phyloP scores from a whole-genome alignment of 1,140 invertebrate genomes.

The Elysia chlorotica region DNA sequence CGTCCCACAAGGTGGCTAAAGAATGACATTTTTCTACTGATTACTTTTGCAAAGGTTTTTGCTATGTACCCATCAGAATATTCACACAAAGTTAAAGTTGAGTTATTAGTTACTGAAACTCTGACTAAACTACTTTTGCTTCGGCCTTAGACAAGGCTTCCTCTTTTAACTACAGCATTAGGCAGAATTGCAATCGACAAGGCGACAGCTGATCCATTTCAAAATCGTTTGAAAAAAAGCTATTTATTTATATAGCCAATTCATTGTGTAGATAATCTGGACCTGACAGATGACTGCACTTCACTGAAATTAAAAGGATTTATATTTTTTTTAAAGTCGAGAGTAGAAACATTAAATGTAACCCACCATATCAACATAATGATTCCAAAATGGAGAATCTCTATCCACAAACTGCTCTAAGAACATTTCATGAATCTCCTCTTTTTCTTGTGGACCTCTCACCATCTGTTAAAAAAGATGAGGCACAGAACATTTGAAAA shows the following conservation, averaged over 20 bases:
- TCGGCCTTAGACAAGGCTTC: too few species aligned
- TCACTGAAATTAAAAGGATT: background rate
- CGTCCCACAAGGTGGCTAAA: too few species aligned
- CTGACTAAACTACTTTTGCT: too few species aligned
- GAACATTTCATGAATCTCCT: background rate
- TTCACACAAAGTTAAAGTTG: too few species aligned
- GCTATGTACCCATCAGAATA: too few species aligned
- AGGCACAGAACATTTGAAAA: too few species aligned
- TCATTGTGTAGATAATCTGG: background rate
- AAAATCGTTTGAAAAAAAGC: background rate
- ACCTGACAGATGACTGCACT: background rate
- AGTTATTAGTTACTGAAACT: too few species aligned
- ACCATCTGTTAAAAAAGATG: too few species aligned
- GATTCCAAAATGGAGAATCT: background rate
- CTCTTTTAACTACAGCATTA: background rate
- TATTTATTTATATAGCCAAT: background rate
- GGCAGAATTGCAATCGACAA: background rate
- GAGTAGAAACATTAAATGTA: background rate
- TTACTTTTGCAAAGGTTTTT: too few species aligned
- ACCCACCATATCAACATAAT: constrained; percentile 7
- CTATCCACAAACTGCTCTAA: constrained; percentile 1
- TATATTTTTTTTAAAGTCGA: too few species aligned
- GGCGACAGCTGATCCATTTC: background rate
- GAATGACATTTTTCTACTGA: too few species aligned
- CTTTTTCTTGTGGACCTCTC: background rate